Conservation (phyloP, 1,140 invertebrate genomes). For the Glossosoma conforme region DNA sequence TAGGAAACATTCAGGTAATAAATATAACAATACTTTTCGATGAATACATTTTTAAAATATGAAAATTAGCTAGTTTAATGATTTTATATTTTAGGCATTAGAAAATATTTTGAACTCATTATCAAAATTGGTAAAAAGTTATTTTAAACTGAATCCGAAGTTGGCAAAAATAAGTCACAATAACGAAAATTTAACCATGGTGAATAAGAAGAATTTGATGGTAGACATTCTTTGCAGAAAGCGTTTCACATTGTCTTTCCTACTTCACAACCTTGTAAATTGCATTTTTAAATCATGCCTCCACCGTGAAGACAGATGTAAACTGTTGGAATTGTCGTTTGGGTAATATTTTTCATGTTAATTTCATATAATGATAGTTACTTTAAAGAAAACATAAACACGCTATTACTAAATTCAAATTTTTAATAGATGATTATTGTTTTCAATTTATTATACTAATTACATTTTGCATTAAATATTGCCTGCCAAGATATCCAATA, state of each 20-base stretch:
- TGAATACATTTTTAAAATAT: not conserved
- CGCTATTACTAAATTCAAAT: too few relatives aligned
- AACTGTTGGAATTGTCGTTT: conserved; percentile 47
- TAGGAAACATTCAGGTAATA: conserved; percentile 47
- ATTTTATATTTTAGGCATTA: conserved; percentile 39
- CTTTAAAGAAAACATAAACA: too few relatives aligned
- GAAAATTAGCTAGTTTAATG: not conserved
- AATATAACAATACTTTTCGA: not conserved
- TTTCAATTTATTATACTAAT: too few relatives aligned
- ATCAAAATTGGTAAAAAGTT: conserved; percentile 45
- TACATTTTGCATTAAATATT: too few relatives aligned
- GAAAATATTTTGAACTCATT: conserved; percentile 48
- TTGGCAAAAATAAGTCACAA: conserved; percentile 43
- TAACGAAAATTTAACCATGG: conserved; percentile 33
- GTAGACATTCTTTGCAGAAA: conserved; percentile 44
- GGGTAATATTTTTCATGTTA: conserved; percentile 35
- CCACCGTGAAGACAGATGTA: conserved; percentile 46
- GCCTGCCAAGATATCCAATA: too few relatives aligned
- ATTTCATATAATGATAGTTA: too few relatives aligned
- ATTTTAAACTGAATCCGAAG: conserved; percentile 48
- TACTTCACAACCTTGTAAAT: conserved; percentile 39
- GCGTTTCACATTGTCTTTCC: conserved; percentile 45
- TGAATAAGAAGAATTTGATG: conserved; percentile 42
- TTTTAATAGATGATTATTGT: too few relatives aligned
- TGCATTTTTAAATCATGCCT: conserved; percentile 44